These are phyloP conservation scores for Strix aluco DNA, from an alignment of 2,113 vertebrate species.

Conservation along the genomic window DNA sequence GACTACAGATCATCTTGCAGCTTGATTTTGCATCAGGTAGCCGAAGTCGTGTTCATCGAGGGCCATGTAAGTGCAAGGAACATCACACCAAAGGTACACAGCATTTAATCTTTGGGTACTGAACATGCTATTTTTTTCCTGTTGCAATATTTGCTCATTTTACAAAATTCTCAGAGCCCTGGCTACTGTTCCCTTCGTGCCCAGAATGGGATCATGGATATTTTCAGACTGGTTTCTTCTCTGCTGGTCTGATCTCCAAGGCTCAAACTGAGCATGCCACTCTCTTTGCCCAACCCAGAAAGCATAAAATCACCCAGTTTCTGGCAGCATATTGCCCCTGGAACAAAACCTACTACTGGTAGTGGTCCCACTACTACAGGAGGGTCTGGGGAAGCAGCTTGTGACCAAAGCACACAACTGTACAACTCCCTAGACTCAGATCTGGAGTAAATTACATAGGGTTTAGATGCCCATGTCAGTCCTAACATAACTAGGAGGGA, in stretches of 20 bases:
- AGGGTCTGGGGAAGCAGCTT: neutral
- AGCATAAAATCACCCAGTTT: neutral
- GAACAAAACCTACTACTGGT: neutral
- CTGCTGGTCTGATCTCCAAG: neutral
- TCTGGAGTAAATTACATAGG: neutral
- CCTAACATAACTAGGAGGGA: neutral
- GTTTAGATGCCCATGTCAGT: neutral
- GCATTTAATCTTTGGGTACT: neutral
- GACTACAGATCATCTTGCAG: neutral
- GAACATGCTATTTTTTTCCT: neutral
- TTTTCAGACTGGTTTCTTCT: neutral
- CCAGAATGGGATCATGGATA: neutral
- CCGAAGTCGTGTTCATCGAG: rapidly evolving
- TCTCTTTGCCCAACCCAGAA: neutral
- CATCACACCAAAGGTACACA: rapidly evolving
- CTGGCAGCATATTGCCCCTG: neutral
- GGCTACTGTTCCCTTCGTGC: neutral
- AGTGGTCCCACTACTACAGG: neutral
- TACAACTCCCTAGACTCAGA: neutral
- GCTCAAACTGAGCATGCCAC: rapidly evolving
- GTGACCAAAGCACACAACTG: neutral
- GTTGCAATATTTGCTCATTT: neutral
- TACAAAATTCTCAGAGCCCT: neutral
- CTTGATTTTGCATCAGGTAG: neutral
- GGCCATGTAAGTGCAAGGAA: neutral